Evolutionary conservation across 2,113 vertebrate genomes (phyloP), one percentile per base, ranked within the genome.

Genomic region (Rhea americana): DNA sequence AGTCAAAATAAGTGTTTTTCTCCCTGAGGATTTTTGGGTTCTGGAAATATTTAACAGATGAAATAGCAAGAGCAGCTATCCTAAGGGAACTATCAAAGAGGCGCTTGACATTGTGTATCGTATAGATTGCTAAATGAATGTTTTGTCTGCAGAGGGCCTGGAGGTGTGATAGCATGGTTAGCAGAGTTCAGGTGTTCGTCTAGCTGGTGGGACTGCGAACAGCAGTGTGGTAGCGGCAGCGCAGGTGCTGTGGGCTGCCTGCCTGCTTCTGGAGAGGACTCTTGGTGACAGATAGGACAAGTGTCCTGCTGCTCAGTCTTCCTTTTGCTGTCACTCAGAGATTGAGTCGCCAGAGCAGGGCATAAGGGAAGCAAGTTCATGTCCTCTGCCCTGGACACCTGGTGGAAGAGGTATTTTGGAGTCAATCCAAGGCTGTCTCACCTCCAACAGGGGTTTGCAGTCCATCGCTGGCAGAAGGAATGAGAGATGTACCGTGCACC

Each of bases 1-100:
- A 96, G 95, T 94, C 83, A 96, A 96, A 96, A 96, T 95, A 96
- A 80, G 83, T 91, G 92, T 74, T 72, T 94, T 90, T 94, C 59
- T 95, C 83, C 90, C 93, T 8, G 16, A 89, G 95, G 93, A 95
- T 90, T 89, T 84, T 79, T 59, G 88, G 88, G 84, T 95, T 94
- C 89, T 91, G 62, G 66, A 95, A 94, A 77, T 90, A 84, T 91
- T 96, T 93, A 96, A 90, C 88, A 94, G 91, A 94, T 90, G 81
- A 93, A 82, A 55, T 87, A 85, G 85, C 85, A 82, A 45, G 94
- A 96, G 94, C 91, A 93, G 88, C 86, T 91, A 86, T 88, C 93
- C 86, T 30, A 5, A 91, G 86, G 91, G 83, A 89, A 63, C 74
- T 76, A 73, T 80, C 55, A 87, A 79, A 62, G 58, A 91, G 58